Evolutionary conservation across 2,797 vertebrate species (phyloP).

Genomic region (Spinibarbus caldwelli): DNA sequence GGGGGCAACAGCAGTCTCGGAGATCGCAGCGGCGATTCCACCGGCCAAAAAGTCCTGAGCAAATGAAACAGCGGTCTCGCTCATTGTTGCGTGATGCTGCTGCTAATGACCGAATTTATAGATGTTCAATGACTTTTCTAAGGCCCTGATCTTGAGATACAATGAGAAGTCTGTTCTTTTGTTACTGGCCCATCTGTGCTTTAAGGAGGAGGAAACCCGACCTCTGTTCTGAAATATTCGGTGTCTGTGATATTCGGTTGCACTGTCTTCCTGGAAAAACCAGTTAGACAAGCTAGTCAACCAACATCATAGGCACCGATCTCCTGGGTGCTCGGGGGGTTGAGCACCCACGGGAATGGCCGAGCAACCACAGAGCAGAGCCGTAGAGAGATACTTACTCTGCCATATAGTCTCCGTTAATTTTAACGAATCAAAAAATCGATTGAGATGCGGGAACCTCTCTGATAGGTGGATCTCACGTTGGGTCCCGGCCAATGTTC

Average conservation of each 20-base stretch:
- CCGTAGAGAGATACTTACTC: too few relatives aligned
- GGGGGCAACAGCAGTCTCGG: conserved; percentile 70
- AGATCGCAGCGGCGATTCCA: conserved; percentile 68
- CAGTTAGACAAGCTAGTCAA: neutral
- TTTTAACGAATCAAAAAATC: neutral
- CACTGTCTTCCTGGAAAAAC: neutral
- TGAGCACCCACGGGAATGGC: neutral
- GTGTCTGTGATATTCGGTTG: neutral
- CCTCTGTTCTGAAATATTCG: neutral
- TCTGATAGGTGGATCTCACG: neutral
- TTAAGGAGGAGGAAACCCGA: neutral
- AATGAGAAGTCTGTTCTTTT: conserved; percentile 35
- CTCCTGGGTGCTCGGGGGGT: neutral
- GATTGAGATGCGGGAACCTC: neutral
- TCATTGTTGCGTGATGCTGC: conserved; percentile 55
- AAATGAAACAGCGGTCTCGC: conserved; percentile 62
- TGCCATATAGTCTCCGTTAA: neutral
- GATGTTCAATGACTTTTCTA: conserved; percentile 47
- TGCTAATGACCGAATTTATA: conserved; percentile 76
- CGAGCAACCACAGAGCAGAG: neutral
- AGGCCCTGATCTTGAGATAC: conserved; percentile 49
- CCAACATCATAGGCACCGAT: neutral
- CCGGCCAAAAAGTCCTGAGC: conserved; percentile 70
- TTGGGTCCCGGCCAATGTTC: too few relatives aligned
- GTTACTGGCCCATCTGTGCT: conserved; percentile 45